Evolutionary conservation across 2,797 vertebrate species (phyloP), one percentile per base, ranked within the genome.

Genomic region (Champsocephalus esox): DNA sequence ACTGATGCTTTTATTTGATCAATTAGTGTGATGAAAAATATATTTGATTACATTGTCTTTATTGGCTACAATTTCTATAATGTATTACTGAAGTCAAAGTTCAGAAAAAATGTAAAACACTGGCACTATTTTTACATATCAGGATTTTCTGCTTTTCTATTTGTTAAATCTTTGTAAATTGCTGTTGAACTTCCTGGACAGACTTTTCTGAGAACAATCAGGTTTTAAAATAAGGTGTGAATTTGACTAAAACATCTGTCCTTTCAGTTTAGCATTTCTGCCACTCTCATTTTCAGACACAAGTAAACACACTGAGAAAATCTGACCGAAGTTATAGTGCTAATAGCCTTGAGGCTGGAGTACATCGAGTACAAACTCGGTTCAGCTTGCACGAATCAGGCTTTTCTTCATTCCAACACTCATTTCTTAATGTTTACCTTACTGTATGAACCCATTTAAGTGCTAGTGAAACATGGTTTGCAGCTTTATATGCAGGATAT

Each of bases 381-480:
- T 21, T 79, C 19, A 79, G 34, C 80, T 85, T 66, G 21, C 21
- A 64, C 28, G 66, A 75, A 44, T 84, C 86, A 77, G 75, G 86
- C 69, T 85, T 86, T 88, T 91, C 86, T 86, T 87, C 85, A 93
- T 93, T 88, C 86, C 73, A 3, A 1, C 1, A 4, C 56, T 75
- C 45, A 71, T 17, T 14, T 24, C 83, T 73, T 57, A 69, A 49
- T 72, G 6, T 62, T 1, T 8, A 9, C 72, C 56, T 68, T 14
- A 55, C 41, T 12, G 19, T 28, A 9, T 59, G 56, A 28, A 51
- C n/a, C 8, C 17, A 9, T 9, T 41, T 24, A 11, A 66, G 10
- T 28, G 1, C 9, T 14, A 38, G 14, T 19, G 17, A 28, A 34
- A 12, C 44, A 28, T 21, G 6, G 34, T 9, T 38, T 38, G 6